Percentiles rank a stretch among this genome's conserved stretches.
These are phyloP conservation scores for Tiliqua scincoides DNA, from an alignment of 2,113 vertebrate genomes.

Conservation along the genomic window DNA sequence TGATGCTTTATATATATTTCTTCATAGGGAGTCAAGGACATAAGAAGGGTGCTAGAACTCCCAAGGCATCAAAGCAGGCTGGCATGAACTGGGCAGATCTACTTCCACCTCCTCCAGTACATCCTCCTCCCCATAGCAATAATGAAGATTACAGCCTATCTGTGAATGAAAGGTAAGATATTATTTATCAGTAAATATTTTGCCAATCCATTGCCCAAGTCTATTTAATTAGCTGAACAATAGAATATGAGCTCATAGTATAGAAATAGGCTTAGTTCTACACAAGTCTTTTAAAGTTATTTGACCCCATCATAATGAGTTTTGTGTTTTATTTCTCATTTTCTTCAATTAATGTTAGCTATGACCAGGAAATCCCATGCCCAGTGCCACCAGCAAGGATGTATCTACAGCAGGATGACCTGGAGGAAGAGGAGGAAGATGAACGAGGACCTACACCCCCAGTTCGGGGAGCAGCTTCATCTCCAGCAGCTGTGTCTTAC, in stretches of 20 bases:
- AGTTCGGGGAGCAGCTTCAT: conserved; percentile 92
- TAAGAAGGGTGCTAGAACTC: conserved; percentile 90
- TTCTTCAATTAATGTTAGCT: conserved; percentile 79
- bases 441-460: conserved; percentile 96
- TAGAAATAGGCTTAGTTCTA: neutral
- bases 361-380: conserved; percentile 91
- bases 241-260: neutral
- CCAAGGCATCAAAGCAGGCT: conserved; percentile 91
- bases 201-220: neutral
- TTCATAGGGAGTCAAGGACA: conserved; percentile 95
- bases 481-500: conserved; percentile 95
- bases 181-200: neutral
- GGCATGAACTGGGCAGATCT: conserved; percentile 98
- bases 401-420: conserved; percentile 95
- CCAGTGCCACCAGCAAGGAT: conserved; percentile 92
- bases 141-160: conserved; percentile 89
- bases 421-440: conserved; percentile 89
- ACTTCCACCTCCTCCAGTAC: conserved; percentile 93
- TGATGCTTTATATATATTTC: conserved; percentile 23
- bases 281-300: neutral
- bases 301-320: neutral
- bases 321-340: conserved; percentile 30
- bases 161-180: conserved; percentile 88
- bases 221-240: conserved; percentile 29
- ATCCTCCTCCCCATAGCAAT: conserved; percentile 89